Evolutionary conservation across 2,888 invertebrate genomes (phyloP).

Genomic region (Anagyrus pseudococci): DNA sequence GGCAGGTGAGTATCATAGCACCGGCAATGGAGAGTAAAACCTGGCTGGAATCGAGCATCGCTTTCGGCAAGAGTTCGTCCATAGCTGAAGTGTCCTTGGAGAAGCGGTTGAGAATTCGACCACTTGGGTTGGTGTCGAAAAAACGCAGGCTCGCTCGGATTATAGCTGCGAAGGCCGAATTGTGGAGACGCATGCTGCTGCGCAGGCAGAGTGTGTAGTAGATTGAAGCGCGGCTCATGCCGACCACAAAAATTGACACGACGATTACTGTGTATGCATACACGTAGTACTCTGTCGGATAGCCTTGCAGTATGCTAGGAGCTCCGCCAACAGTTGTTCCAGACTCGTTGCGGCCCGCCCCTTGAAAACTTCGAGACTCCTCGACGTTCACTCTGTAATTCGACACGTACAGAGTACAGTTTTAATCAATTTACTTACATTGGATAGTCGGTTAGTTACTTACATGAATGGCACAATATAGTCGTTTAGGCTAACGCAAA

Average conservation of each 20-base stretch:
- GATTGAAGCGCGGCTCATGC: constrained; percentile 61
- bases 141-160: constrained; percentile 71
- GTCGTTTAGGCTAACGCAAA: constrained; percentile 70
- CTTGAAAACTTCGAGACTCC: too few relatives aligned
- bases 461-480: constrained; percentile 67
- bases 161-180: constrained; percentile 65
- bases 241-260: constrained; percentile 51
- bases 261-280: constrained; percentile 70
- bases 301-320: too few relatives aligned
- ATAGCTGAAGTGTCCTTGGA: constrained; percentile 83
- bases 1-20: constrained; percentile 69
- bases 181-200: constrained; percentile 66
- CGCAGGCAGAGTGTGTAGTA: constrained; percentile 63
- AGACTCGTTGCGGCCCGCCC: too few relatives aligned
- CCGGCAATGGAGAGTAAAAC: constrained; percentile 63
- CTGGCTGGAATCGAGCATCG: constrained; percentile 68
- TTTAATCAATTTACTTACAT: too few relatives aligned
- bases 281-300: too few relatives aligned
- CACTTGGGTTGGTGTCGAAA: constrained; percentile 85
- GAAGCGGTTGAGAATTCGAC: constrained; percentile 81
- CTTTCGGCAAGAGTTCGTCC: constrained; percentile 76
- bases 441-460: constrained; percentile 42
- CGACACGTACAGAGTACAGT: too few relatives aligned
- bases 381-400: too few relatives aligned
- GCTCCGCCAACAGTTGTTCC: too few relatives aligned